Evolutionary conservation across 2,888 invertebrate genomes (phyloP), one percentile per base, ranked within the genome.

Genomic region (Apantesis nais): DNA sequence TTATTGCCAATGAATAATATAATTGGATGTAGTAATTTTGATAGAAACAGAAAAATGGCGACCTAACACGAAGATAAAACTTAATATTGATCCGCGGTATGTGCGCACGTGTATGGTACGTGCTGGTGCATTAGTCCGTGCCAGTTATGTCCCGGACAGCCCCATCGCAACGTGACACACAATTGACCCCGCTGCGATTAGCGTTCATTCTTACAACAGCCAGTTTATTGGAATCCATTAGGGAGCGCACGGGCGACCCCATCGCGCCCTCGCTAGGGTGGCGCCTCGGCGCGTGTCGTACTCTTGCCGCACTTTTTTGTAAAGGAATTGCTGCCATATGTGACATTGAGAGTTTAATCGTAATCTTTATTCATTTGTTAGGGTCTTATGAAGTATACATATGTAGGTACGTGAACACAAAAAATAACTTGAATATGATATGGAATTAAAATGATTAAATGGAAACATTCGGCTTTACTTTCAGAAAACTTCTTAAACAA

Each of bases 171-270:
- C 71, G 72, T 73, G 71, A 67, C 74, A 79, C 73, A 75, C 81
- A 81, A 72, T 86, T 84, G 86, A 86, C 84, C 86, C 78, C 78
- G 74, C 72, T 74, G 62, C 64, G 70, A 79, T 80, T 85, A 79
- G 76, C 80, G 80, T 67, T 76, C 78, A 83, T 86, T 83, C 84
- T 82, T 78, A 80, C 81, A 75, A 82, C 79, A 71, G 74, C 67
- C 69, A 71, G 75, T 81, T 81, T 80, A 86, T 84, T 83, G 83
- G 71, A 70, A 73, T 68, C 75, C 68, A 71, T 81, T 78, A 72
- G 72, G 75, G 73, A 65, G 66, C 61, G 66, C 60, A 61, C 70
- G 61, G 69, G 68, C n/a, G 68, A 39, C 62, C 70, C 67, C 62
- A 29, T 39, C 29, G 29, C 63, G 34, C 37, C 41, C 52, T 61